These are phyloP conservation scores for Galeruca laticollis DNA, from an alignment of 2,888 invertebrate species.

Conservation along the genomic window DNA sequence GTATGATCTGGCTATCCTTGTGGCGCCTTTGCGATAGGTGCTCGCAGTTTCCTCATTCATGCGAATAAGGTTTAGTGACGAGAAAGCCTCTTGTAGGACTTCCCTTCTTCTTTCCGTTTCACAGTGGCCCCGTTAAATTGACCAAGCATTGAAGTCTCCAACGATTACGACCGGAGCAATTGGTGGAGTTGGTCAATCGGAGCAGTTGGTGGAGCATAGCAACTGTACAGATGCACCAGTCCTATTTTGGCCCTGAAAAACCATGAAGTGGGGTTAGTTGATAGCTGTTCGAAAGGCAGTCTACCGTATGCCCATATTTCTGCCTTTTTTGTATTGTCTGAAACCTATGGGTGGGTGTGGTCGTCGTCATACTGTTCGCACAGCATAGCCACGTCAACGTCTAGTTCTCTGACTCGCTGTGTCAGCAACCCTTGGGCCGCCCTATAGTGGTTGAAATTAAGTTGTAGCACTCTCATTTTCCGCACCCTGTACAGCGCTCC, in stretches of 20 bases:
- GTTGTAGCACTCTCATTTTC: no score
- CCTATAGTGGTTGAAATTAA: no score
- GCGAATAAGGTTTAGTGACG: background rate
- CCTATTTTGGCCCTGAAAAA: no score
- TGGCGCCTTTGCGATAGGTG: background rate
- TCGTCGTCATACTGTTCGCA: background rate
- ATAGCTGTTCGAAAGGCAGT: background rate
- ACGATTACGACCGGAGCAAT: no score
- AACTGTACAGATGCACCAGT: background rate
- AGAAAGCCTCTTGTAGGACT: slow-evolving; percentile 3
- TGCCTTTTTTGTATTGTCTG: slow-evolving; percentile 15
- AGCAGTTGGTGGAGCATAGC: background rate
- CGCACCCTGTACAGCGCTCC: background rate
- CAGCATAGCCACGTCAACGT: no score
- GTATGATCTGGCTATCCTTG: no score
- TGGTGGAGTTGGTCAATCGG: background rate
- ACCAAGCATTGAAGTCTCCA: slow-evolving; percentile 12
- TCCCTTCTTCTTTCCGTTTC: slow-evolving; percentile 6
- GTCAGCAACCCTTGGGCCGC: no score
- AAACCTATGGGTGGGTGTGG: slow-evolving; percentile 1
- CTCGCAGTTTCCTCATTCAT: no score
- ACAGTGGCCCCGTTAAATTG: slow-evolving; percentile 1
- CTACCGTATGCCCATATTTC: slow-evolving; percentile 13
- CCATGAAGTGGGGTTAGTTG: no score
- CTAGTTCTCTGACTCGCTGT: no score